These are phyloP conservation scores for Bombus impatiens DNA, from an alignment of 1,140 invertebrate species.

Conservation along the genomic window DNA sequence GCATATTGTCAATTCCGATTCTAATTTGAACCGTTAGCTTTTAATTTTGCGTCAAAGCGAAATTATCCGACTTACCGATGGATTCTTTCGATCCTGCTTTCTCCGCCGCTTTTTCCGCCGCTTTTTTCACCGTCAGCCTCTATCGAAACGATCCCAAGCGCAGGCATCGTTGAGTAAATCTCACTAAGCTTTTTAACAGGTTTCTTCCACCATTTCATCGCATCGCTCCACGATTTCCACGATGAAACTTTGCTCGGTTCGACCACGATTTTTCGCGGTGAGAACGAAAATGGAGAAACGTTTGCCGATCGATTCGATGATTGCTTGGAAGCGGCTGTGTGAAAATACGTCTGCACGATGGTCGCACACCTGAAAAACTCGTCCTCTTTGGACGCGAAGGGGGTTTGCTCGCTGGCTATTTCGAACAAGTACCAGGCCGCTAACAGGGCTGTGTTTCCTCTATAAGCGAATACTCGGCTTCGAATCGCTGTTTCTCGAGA, in stretches of 20 bases:
- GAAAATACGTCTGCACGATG: background rate
- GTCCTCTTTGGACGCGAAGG: background rate
- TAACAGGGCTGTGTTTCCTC: no score
- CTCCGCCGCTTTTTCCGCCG: background rate
- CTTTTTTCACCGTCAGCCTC: background rate
- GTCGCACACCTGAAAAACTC: background rate
- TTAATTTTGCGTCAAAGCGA: background rate
- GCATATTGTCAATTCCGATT: no score
- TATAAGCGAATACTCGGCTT: background rate
- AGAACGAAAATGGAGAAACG: no score
- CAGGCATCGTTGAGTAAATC: background rate
- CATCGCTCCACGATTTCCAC: no score
- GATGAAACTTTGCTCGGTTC: background rate
- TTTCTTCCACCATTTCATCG: background rate
- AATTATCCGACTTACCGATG: background rate
- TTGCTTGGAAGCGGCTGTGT: background rate
- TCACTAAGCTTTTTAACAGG: background rate
- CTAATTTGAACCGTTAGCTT: background rate
- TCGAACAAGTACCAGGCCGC: background rate
- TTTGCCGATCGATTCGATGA: background rate
- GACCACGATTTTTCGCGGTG: no score
- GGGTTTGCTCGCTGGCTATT: background rate
- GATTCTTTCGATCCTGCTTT: background rate
- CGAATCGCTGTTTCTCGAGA: background rate
- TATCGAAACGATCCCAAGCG: no score